These are phyloP conservation scores for Sericinus montela DNA, from an alignment of 2,888 invertebrate species.

Conservation along the genomic window DNA sequence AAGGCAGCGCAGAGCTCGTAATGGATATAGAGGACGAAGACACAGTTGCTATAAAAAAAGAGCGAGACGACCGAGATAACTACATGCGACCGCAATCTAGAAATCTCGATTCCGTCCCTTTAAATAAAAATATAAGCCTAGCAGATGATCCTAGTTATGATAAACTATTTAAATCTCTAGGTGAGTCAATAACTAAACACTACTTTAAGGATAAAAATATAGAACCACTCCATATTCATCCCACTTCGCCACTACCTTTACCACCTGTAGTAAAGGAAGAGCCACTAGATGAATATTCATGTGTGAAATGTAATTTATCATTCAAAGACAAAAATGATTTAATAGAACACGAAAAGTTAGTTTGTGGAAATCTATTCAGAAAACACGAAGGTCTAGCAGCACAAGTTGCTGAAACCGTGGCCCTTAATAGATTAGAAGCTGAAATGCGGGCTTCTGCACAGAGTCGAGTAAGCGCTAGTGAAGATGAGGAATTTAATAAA, in stretches of 20 bases:
- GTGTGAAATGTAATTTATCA: constrained; percentile 78
- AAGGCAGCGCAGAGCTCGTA: constrained; percentile 81
- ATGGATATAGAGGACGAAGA: constrained; percentile 84
- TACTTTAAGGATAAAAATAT: constrained; percentile 84
- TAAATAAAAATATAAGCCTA: constrained; percentile 38
- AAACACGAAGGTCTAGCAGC: constrained; percentile 88
- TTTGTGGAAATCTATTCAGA: constrained; percentile 77
- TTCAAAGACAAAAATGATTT: constrained; percentile 80
- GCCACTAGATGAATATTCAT: constrained; percentile 66
- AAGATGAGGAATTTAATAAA: constrained; percentile 80
- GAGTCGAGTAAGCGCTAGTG: constrained; percentile 78
- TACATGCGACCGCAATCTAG: constrained; percentile 41
- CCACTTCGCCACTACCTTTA: constrained; percentile 49
- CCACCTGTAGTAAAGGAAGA: constrained; percentile 57
- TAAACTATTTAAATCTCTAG: constrained; percentile 86
- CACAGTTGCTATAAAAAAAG: constrained; percentile 65
- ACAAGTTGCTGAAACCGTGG: constrained; percentile 84
- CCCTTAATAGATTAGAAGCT: constrained; percentile 72
- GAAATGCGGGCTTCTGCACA: constrained; percentile 73
- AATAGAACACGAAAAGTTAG: constrained; percentile 85
- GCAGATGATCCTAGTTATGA: constrained; percentile 81
- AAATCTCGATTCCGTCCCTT: constrained; percentile 48
- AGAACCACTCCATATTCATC: no score
- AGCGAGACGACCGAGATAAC: constrained; percentile 53
- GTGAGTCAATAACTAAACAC: constrained; percentile 86